A percentile compares a stretch with the other conserved stretches of the same genome.
phyloP scores from a whole-genome alignment of 2,888 invertebrate species.

The Lamellibrachia satsuma region DNA sequence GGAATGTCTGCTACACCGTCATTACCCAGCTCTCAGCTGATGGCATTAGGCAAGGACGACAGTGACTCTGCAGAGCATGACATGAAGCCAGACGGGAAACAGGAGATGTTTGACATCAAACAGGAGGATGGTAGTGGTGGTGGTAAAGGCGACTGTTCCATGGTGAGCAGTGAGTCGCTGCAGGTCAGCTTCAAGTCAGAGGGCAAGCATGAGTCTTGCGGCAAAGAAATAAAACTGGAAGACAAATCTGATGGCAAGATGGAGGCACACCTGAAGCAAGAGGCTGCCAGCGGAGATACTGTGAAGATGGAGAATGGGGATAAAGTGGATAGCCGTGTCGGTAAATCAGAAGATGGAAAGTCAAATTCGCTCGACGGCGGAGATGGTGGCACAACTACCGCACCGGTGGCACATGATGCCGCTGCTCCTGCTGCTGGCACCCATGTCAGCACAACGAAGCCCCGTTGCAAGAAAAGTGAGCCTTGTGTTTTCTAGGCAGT shows the following conservation, averaged over 20 bases:
- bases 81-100: neutral
- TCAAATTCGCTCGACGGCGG: neutral
- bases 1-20: neutral
- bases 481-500: neutral
- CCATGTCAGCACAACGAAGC: neutral
- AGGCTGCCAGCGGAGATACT: conserved; percentile 19
- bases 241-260: conserved; percentile 25
- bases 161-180: neutral
- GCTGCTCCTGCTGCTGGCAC: neutral
- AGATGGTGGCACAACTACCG: neutral
- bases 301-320: neutral
- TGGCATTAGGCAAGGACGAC: conserved; percentile 21
- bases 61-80: neutral
- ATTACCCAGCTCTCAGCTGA: neutral
- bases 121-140: neutral
- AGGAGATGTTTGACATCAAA: no score
- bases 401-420: neutral
- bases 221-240: conserved; percentile 25
- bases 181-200: conserved; percentile 21
- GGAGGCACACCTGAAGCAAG: conserved; percentile 19
- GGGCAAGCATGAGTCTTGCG: conserved; percentile 27
- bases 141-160: neutral
- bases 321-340: neutral
- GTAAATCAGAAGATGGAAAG: neutral
- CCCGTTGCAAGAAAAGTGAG: conserved; percentile 28